Evolutionary conservation across 1,140 invertebrate genomes (phyloP).

Genomic region (Plutomurus gul): DNA sequence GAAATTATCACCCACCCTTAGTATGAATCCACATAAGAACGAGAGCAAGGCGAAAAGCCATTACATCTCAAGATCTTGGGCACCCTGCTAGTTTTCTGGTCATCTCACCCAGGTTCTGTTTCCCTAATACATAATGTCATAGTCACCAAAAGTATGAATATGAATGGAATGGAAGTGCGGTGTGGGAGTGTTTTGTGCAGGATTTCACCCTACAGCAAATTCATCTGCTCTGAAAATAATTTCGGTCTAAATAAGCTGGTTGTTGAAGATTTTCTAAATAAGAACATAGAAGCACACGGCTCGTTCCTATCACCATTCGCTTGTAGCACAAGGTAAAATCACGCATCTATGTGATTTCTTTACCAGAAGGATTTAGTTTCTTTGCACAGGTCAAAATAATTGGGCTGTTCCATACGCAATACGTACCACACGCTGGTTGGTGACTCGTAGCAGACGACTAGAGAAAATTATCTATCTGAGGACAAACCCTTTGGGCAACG

Average conservation of each 20-base stretch:
- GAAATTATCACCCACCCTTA: constrained; percentile 6
- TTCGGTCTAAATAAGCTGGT: not conserved
- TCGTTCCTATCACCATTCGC: constrained; percentile 1
- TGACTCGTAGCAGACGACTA: constrained; percentile 18
- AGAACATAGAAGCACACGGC: not conserved
- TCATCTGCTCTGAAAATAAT: constrained; percentile 4
- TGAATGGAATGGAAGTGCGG: constrained; percentile 20
- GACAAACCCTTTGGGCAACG: not conserved
- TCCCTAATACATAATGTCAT: not conserved
- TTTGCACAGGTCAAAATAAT: constrained; percentile 27
- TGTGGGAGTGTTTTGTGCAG: constrained; percentile 22
- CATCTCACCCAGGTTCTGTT: constrained; percentile 3
- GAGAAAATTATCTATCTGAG: not conserved
- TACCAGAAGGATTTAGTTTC: constrained; percentile 15
- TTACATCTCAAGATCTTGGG: not conserved
- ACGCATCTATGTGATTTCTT: not conserved
- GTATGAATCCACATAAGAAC: constrained; percentile 4
- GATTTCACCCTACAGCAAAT: not conserved
- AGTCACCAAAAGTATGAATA: not conserved
- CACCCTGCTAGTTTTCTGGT: not conserved
- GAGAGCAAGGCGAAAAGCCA: constrained; percentile 8
- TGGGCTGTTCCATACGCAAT: not conserved
- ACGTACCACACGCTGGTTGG: not conserved
- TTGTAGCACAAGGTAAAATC: not conserved
- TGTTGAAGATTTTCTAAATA: constrained; percentile 1